A percentile compares a stretch with the other conserved stretches of the same genome.
These are phyloP conservation scores for Scaptomyza polygonia DNA, from an alignment of 2,888 invertebrate species.

Conservation along the genomic window DNA sequence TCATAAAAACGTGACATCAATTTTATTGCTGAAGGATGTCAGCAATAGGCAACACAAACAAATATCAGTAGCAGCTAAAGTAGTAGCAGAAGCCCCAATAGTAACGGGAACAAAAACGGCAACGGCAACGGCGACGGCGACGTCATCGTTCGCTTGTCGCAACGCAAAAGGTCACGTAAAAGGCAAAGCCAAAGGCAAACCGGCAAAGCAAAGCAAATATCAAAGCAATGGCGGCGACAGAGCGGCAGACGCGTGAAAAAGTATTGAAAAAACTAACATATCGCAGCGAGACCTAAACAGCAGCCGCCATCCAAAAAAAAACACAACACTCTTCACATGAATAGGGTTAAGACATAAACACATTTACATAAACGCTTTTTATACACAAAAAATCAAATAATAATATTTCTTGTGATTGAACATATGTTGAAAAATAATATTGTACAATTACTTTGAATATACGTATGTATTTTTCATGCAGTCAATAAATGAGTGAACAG, in stretches of 20 bases:
- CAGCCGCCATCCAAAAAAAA: constrained; percentile 9
- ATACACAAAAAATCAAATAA: neutral
- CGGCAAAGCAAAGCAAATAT: constrained; percentile 25
- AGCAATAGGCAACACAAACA: constrained; percentile 11
- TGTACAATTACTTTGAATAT: neutral
- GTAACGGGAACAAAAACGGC: constrained; percentile 15
- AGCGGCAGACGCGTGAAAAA: constrained; percentile 42
- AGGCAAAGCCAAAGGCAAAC: constrained; percentile 51
- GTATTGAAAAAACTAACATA: constrained; percentile 54
- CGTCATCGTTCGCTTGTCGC: constrained; percentile 67
- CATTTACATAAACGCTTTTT: too few species aligned
- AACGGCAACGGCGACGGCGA: constrained; percentile 39
- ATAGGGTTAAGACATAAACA: too few species aligned
- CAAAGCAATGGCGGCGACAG: constrained; percentile 33
- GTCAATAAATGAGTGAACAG: constrained; percentile 17
- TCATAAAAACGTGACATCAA: constrained; percentile 82
- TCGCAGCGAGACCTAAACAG: constrained; percentile 12
- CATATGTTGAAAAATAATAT: neutral
- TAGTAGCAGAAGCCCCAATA: constrained; percentile 25
- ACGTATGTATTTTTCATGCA: neutral
- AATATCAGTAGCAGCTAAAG: neutral
- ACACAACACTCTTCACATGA: constrained; percentile 17
- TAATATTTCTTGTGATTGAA: neutral
- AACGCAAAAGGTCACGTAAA: constrained; percentile 69
- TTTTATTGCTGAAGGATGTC: constrained; percentile 67